Evolutionary conservation across 1,140 invertebrate species (phyloP), one percentile per base, ranked within the genome.

Genomic region (Bacillus rossius): DNA sequence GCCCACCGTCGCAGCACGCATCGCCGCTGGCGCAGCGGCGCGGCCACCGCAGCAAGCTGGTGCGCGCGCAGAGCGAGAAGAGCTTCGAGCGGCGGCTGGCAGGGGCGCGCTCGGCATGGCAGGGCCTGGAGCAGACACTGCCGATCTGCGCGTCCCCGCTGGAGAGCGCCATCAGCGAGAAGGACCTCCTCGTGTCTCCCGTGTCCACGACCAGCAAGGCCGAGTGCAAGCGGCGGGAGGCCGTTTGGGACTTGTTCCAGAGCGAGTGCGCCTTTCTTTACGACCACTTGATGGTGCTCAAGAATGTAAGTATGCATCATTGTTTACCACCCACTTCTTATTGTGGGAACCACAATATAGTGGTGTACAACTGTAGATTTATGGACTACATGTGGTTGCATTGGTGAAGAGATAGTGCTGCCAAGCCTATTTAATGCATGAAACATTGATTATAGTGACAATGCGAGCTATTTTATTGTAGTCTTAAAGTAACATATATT

Each of bases 201-300:
- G 53, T 51, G 2, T 63, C 62, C 4, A 63, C 62, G 1, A 61
- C 56, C 8, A 61, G 59, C 45, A 20, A 62, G 53, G 57, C 53
- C 26, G 67, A 69, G 47, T 29, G 50, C 8, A 80, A 79, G 60
- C 63, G 78, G 45, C 66, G 76, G 41, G 83, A 86, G 68, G 82
- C 84, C 7, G 76, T 87, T 4, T 87, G 85, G 85, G 85, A 87
- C 72, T 71, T 87, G 0, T 87, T 87, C 69, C 85, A 85, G 68
- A 82, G 79, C 55, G 84, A 87, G 72, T 80, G 81, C 64, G 76
- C 82, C 22, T 87, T 87, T 69, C 77, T 87, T 16, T 78, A 84
- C 37, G 81, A 84, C 62, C 85, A 87, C 70, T 71, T 88, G 10
- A 84, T 87, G 79, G 84, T 87, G 8, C 73, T 87, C n/a, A 85